These are phyloP conservation scores for Cerceris ruficornis DNA, from an alignment of 2,888 invertebrate species.

Conservation along the genomic window DNA sequence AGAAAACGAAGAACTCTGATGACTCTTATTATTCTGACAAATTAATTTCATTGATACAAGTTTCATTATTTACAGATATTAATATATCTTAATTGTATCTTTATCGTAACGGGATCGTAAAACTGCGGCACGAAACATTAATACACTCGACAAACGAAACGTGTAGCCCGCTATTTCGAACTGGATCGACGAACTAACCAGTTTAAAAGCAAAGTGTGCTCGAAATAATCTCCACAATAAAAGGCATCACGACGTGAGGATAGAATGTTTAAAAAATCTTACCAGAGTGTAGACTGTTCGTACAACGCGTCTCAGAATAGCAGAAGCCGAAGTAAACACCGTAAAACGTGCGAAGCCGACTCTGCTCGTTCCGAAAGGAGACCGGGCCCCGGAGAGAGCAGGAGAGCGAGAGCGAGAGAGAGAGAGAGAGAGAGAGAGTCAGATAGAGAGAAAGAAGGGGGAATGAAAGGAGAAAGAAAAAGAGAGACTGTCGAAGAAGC, in stretches of 20 bases:
- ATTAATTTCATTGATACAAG: too few species aligned
- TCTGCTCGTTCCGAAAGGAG: conserved; percentile 57
- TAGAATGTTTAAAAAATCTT: conserved; percentile 54
- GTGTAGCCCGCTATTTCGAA: too few species aligned
- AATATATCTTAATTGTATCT: too few species aligned
- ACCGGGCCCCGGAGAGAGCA: conserved; percentile 14
- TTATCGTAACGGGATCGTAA: too few species aligned
- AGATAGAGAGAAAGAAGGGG: not conserved
- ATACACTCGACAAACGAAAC: too few species aligned
- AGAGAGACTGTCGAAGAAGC: too few species aligned
- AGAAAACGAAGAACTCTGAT: too few species aligned
- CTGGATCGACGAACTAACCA: not conserved
- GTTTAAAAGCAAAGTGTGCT: conserved; percentile 13
- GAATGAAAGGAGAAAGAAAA: too few species aligned
- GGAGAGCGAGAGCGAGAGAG: conserved; percentile 10
- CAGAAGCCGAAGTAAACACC: conserved; percentile 60
- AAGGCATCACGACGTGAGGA: conserved; percentile 45
- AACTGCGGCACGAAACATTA: too few species aligned
- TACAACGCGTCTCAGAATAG: conserved; percentile 52
- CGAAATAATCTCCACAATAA: conserved; percentile 56
- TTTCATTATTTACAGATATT: too few species aligned
- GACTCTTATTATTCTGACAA: too few species aligned
- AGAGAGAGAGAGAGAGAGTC: not conserved
- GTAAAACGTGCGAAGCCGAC: conserved; percentile 57
- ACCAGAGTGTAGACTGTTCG: conserved; percentile 32